These are phyloP conservation scores for Calidris pugnax DNA, from an alignment of 2,113 vertebrate species.

Conservation along the genomic window DNA sequence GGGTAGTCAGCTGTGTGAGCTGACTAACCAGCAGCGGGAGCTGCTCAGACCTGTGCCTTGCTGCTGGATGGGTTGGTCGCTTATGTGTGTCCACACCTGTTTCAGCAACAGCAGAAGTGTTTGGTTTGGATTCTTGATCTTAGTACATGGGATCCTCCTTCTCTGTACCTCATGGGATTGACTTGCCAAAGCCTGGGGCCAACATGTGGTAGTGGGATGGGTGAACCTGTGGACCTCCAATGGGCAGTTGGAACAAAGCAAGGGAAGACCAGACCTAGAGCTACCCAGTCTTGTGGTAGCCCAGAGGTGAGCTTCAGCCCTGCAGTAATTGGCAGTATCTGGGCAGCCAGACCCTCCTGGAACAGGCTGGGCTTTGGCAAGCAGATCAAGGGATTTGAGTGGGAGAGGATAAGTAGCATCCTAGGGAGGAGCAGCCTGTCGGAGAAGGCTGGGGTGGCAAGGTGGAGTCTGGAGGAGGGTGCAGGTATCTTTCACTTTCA, in stretches of 20 bases:
- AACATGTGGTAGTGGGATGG: background rate
- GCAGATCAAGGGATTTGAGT: background rate
- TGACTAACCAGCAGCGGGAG: background rate
- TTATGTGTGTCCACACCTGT: background rate
- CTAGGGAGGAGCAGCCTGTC: background rate
- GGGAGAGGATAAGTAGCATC: background rate
- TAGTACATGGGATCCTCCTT: fast-evolving
- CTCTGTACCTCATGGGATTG: background rate
- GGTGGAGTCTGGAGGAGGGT: background rate
- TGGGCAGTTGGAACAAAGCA: background rate
- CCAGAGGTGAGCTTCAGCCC: background rate
- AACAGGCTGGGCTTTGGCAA: background rate
- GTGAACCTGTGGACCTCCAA: background rate
- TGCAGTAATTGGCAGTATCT: too few species aligned
- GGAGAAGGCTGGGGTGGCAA: background rate
- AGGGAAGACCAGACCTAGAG: background rate
- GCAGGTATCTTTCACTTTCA: slow-evolving; percentile 36
- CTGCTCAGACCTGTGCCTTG: background rate
- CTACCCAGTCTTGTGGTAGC: background rate
- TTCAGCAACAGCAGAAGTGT: background rate
- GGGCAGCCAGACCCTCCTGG: background rate
- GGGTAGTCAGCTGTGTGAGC: background rate
- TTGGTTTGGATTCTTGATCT: background rate
- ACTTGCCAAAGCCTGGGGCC: background rate
- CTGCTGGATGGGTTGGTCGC: background rate